A percentile compares a stretch with the other conserved stretches of the same genome.
Conservation (phyloP, 1,140 invertebrate genomes). For the Pseudoatta argentina region DNA sequence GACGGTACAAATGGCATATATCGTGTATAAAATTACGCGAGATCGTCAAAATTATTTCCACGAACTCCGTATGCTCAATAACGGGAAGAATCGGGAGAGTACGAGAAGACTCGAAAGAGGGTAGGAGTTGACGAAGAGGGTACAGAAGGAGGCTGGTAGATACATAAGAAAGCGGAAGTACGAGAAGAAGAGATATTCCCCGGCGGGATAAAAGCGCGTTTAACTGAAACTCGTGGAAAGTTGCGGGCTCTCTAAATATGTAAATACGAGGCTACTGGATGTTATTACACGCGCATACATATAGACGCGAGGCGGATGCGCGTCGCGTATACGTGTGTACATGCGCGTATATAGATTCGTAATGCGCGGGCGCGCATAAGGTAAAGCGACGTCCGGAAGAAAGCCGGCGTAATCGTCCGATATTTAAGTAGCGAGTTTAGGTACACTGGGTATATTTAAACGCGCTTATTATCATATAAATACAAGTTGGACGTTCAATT, state of each 20-base stretch:
- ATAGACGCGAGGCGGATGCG: conserved; percentile 35
- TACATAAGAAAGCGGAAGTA: conserved; percentile 37
- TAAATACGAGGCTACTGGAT: conserved; percentile 76
- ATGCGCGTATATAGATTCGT: conserved; percentile 39
- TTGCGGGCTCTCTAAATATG: conserved; percentile 78
- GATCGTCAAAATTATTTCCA: neutral
- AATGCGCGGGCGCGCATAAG: conserved; percentile 34
- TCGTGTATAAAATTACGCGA: neutral
- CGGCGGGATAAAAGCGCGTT: conserved; percentile 73
- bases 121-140: neutral
- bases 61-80: neutral
- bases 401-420: conserved; percentile 81
- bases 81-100: conserved; percentile 11
- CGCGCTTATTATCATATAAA: conserved; percentile 87
- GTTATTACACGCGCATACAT: conserved; percentile 78
- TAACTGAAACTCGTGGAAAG: conserved; percentile 79
- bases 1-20: neutral
- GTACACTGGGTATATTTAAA: conserved; percentile 86
- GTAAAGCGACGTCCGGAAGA: conserved; percentile 55
- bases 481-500: conserved; percentile 87
- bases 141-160: neutral
- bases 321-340: neutral
- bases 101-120: neutral
- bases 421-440: conserved; percentile 86
- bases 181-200: conserved; percentile 65